Conservation (phyloP, 2,113 vertebrate genomes). For the Charadrius vociferus region DNA sequence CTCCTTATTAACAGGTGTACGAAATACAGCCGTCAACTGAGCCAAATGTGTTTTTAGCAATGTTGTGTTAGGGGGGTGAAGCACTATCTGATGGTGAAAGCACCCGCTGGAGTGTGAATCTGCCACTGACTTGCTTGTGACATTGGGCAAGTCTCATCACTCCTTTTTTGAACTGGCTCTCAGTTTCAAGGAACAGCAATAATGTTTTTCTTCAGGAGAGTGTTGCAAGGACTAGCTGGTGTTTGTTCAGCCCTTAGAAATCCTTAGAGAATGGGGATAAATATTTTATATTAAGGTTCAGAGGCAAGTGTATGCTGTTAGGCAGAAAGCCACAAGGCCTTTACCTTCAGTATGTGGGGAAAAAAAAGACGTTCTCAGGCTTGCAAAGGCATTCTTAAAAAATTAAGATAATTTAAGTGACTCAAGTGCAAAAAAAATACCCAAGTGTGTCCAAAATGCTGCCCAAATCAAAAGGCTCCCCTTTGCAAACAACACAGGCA, state of each 20-base stretch:
- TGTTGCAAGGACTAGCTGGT: not conserved
- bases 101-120: not conserved
- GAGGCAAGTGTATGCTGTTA: not conserved
- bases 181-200: not conserved
- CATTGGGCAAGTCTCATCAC: not conserved
- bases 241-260: not conserved
- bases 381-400: not conserved
- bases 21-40: not conserved
- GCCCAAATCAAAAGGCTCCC: not conserved
- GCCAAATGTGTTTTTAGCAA: slow-evolving; percentile 18
- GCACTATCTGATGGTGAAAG: not conserved
- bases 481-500: not conserved
- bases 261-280: not conserved
- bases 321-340: not conserved
- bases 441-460: not conserved
- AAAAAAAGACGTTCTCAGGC: not conserved
- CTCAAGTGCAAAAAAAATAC: not conserved
- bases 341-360: not conserved
- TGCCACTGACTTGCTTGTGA: not conserved
- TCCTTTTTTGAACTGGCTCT: not conserved
- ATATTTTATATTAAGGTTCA: not conserved
- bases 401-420: not conserved
- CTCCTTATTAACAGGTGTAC: not conserved
- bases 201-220: not conserved
- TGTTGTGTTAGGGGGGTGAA: not conserved